Conservation (phyloP, 2,113 vertebrate species). For the Clarias macrocephalus region DNA sequence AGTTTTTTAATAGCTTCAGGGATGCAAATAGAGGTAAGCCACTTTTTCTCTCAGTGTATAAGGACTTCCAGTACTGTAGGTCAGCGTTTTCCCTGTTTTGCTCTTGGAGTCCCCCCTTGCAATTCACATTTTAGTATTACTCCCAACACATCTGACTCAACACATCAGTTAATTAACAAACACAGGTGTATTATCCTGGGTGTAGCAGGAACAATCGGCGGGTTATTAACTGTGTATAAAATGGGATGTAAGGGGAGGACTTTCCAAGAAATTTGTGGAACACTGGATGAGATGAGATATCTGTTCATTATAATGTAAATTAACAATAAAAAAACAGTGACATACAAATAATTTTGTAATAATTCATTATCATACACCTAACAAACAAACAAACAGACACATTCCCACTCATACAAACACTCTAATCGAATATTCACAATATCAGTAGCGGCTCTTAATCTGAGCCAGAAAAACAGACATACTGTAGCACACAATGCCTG, state of each 20-base stretch:
- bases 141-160: constrained; percentile 22
- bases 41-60: neutral
- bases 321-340: neutral
- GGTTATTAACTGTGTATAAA: neutral
- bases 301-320: neutral
- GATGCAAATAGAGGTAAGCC: neutral
- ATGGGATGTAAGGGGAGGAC: neutral
- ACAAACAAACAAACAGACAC: neutral
- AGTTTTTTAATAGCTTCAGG: neutral
- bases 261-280: neutral
- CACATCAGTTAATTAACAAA: constrained; percentile 27
- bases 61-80: neutral
- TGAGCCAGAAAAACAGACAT: neutral
- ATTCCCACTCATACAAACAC: neutral
- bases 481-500: constrained; percentile 9
- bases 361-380: neutral
- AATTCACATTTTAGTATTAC: neutral
- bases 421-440: constrained; percentile 17
- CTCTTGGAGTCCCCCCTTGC: neutral
- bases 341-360: neutral
- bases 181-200: constrained; percentile 27
- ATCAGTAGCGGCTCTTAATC: constrained; percentile 28
- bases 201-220: neutral
- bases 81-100: neutral
- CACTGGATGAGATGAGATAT: neutral